Evolutionary conservation across 2,797 vertebrate genomes (phyloP), one percentile per base, ranked within the genome.

Genomic region (Argya squamiceps): DNA sequence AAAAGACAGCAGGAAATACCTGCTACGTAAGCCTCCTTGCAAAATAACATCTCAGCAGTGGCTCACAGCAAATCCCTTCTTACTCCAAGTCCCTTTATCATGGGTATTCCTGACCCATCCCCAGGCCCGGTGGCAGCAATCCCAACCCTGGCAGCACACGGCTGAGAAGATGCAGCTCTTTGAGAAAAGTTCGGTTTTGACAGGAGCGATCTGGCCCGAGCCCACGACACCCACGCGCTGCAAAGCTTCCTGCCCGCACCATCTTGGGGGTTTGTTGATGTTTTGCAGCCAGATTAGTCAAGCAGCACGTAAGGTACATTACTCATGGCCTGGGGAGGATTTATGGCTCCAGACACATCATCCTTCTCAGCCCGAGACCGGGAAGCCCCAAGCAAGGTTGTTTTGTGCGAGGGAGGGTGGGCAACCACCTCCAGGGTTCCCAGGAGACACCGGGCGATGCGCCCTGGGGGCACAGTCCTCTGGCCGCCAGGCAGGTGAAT

Each of bases 231-330:
- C 70, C 76, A 39, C 37, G 3, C 59, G 2, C 53, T 43, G 75
- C 74, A 30, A 29, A 62, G 44, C 80, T 84, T 84, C 91, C 84
- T 76, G 89, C 74, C n/a, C 24, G 5, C 56, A 9, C 74, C 76
- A 62, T 21, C 47, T 58, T 10, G 52, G 64, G 68, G 37, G 12
- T 32, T 65, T 36, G 60, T 76, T 74, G 88, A 60, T 55, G 74
- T 70, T 92, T 53, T 52, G 63, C 43, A 75, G 62, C 7, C 63
- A 17, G 76, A 53, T 88, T 44, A 91, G 79, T 85, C 81, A 87
- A 65, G 36, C 65, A 2, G 69, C 75, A 74, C 47, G 5, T 24
- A 49, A 81, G 27, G 63, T 11, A 21, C 56, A 68, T 94, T 93
- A 92, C 71, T 92, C 93, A 90, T 5, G 37, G 47, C 9, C 65